Conservation (phyloP, 1,140 invertebrate genomes). For the Drosophila albomicans region DNA sequence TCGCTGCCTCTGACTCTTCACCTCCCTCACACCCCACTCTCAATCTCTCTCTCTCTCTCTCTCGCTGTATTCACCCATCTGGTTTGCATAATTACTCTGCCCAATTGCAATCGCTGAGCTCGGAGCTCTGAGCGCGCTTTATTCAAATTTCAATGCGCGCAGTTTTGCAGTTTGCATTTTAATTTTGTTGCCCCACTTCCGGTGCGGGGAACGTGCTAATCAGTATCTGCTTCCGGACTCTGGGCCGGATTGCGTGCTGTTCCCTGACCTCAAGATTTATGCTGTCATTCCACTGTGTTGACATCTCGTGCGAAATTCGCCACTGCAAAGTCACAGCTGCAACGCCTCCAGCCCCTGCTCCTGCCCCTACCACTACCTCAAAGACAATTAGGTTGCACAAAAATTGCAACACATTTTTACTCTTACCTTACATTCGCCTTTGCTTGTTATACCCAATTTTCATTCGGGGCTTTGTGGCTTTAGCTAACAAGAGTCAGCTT, state of each 20-base stretch:
- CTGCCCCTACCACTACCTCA: too few species aligned
- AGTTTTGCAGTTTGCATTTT: slow-evolving; percentile 48
- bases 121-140: slow-evolving; percentile 25
- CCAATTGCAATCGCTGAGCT: slow-evolving; percentile 44
- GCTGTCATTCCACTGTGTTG: slow-evolving; percentile 43
- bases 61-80: neutral
- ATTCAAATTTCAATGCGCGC: slow-evolving; percentile 44
- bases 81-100: slow-evolving; percentile 50
- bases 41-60: neutral
- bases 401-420: slow-evolving; percentile 5
- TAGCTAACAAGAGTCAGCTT: too few species aligned
- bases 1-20: slow-evolving; percentile 1
- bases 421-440: neutral
- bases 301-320: slow-evolving; percentile 51
- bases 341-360: slow-evolving; percentile 22
- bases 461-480: too few species aligned
- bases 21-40: neutral
- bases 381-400: slow-evolving; percentile 32
- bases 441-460: too few species aligned
- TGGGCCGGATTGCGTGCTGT: slow-evolving; percentile 6
- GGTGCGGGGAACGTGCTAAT: slow-evolving; percentile 34
- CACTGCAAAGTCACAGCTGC: slow-evolving; percentile 27
- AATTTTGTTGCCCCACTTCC: slow-evolving; percentile 36
- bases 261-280: slow-evolving; percentile 48
- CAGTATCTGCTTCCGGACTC: slow-evolving; percentile 37